Base-by-base conservation (phyloP, 2,113 vertebrate species). In the Seriola dumerili region DNA sequence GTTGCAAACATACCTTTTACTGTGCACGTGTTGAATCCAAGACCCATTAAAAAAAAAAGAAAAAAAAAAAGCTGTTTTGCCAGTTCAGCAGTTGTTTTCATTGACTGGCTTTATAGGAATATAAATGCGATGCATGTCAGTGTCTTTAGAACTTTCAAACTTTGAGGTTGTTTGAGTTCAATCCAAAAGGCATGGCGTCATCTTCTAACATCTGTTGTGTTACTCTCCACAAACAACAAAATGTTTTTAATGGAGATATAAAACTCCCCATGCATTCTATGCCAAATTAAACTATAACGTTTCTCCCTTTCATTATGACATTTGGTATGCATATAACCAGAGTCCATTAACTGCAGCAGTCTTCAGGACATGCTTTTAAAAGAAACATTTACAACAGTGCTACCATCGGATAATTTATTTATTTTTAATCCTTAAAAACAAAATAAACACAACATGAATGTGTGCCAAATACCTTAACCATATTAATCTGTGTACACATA, bases 41-140 rank as follows among this genome's bases (percentile, higher is more conserved):
- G 67, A 74, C 62, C 64, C 58, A 54, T 82, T 86, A 78, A 94
- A 91, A 68, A 23, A 38, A 38, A 38, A 38, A 38, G 7, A 38
- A 29, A 38, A 38, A 76, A 11, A 38, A 38, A 42, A 9, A 11
- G 40, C 40, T 42, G 8, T 42, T 93, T 34, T 89, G 84, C 74
- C 63, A 74, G 69, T 88, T 93, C 89, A 90, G 86, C 86, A 89
- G 80, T 71, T 78, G 73, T 80, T 87, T 88, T 89, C 80, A 85
- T 88, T 86, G 78, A 89, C 74, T 85, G 2, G 50, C 42, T 92
- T 91, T 90, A 93, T 92, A 72, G 86, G 84, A 78, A 25, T 80
- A 82, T 92, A 85, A 91, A 91, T 70, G 80, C n/a, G 67, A 83
- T 59, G 66, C 72, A 61, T 88, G 77, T 78, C 69, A 69, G 66